These are phyloP conservation scores for Strix uralensis DNA, from an alignment of 2,113 vertebrate genomes.

Conservation along the genomic window DNA sequence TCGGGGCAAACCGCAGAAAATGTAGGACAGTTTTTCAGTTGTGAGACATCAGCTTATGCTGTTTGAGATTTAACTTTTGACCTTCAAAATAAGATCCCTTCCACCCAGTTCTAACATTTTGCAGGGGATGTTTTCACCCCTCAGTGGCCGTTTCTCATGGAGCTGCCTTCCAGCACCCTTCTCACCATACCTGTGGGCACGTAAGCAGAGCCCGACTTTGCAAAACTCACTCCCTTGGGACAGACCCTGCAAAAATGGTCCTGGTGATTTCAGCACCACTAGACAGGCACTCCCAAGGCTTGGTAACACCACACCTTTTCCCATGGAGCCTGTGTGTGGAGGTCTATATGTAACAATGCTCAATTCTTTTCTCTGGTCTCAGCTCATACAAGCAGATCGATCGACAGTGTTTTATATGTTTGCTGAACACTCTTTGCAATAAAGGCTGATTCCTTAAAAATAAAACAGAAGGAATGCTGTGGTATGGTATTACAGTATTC, in stretches of 20 bases:
- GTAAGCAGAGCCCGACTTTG: background rate
- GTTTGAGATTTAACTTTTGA: background rate
- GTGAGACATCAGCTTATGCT: background rate
- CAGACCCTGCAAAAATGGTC: background rate
- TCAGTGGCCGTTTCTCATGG: background rate
- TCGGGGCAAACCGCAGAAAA: background rate
- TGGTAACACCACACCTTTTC: background rate
- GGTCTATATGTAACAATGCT: fast-evolving
- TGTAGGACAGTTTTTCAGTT: background rate
- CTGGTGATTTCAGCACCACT: background rate
- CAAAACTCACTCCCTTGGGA: background rate
- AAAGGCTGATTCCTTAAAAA: background rate
- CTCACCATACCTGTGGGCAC: background rate
- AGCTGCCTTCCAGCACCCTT: background rate
- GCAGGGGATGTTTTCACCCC: background rate
- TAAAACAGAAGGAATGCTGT: background rate
- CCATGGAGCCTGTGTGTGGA: background rate
- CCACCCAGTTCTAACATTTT: background rate
- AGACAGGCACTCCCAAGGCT: background rate
- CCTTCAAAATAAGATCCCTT: background rate
- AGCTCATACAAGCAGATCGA: background rate
- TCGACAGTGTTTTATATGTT: background rate
- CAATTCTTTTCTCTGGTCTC: background rate
- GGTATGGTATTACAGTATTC: background rate
- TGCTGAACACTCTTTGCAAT: background rate